Conservation (phyloP, 2,113 vertebrate species). For the Daphoenositta chrysoptera region DNA sequence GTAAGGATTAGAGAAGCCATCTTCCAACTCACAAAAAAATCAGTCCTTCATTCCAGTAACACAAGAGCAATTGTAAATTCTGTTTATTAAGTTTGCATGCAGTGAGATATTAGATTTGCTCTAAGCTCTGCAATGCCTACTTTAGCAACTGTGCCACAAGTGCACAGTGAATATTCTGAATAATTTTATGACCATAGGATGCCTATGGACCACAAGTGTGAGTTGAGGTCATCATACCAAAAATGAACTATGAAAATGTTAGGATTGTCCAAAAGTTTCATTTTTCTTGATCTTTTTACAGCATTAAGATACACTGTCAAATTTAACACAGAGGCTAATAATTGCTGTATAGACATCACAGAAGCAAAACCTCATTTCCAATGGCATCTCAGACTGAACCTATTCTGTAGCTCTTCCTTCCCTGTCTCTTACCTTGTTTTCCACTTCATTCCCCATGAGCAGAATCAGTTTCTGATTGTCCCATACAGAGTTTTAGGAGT, state of each 20-base stretch:
- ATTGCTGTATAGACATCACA: neutral
- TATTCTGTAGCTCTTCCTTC: neutral
- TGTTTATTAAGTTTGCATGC: conserved; percentile 13
- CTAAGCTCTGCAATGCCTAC: neutral
- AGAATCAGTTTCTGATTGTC: neutral
- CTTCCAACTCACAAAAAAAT: conserved; percentile 35
- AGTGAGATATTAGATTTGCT: neutral
- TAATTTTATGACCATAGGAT: neutral
- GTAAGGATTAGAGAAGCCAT: conserved; percentile 23
- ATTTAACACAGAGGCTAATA: neutral
- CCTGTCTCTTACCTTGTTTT: neutral
- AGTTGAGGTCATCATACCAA: neutral
- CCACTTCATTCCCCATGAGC: neutral
- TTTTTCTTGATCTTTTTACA: neutral
- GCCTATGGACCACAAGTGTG: neutral
- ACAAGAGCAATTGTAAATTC: conserved; percentile 49
- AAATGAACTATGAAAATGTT: neutral
- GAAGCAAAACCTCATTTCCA: neutral
- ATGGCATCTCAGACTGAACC: neutral
- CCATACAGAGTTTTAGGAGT: neutral
- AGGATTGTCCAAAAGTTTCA: neutral
- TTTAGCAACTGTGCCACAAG: neutral
- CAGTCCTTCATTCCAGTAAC: conserved; percentile 47
- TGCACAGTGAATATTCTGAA: neutral
- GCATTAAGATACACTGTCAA: neutral